phyloP scores from a whole-genome alignment of 2,113 vertebrate species.

The Indicator indicator region DNA sequence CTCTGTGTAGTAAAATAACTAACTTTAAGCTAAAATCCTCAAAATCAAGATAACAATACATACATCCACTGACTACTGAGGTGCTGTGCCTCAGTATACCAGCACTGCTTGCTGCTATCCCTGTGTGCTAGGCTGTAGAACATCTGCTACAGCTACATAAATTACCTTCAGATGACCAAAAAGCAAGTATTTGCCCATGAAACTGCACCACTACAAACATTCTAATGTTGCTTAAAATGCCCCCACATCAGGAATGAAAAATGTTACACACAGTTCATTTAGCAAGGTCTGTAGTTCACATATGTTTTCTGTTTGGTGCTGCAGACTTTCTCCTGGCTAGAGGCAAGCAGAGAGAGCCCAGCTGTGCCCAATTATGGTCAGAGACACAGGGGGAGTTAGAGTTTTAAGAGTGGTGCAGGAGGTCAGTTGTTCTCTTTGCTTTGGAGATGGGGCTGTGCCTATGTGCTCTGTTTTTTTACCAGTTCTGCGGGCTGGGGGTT shows the following conservation, averaged over 20 bases:
- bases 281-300: slow-evolving; percentile 38
- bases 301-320: slow-evolving; percentile 36
- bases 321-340: neutral
- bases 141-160: neutral
- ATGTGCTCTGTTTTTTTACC: neutral
- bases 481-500: neutral
- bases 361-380: slow-evolving; percentile 57
- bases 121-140: neutral
- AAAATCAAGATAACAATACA: neutral
- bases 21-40: neutral
- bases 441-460: rapidly evolving
- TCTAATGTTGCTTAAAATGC: neutral
- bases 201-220: neutral
- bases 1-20: neutral
- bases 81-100: neutral
- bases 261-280: neutral
- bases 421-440: neutral
- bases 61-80: rapidly evolving
- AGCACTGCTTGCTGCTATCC: neutral
- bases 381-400: neutral
- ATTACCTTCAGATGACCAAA: neutral
- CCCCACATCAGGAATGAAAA: neutral
- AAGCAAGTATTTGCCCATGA: neutral
- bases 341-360: neutral
- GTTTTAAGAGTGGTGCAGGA: neutral